Conservation (phyloP, 1,140 invertebrate genomes). For the Calliopsis andreniformis region DNA sequence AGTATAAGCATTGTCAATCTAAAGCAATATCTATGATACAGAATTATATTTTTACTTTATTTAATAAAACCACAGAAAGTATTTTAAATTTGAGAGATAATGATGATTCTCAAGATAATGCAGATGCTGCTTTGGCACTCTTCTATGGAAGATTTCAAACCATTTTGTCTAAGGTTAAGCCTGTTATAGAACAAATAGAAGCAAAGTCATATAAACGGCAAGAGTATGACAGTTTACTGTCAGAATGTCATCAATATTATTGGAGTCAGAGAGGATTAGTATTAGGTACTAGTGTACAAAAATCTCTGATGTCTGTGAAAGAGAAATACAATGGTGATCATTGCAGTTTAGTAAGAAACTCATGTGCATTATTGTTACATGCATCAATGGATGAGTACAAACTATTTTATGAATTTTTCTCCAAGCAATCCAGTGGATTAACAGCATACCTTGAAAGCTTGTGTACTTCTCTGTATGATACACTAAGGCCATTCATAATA, state of each 20-base stretch:
- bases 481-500: conserved; percentile 96
- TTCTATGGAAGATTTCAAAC: conserved; percentile 98
- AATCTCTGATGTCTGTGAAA: conserved; percentile 84
- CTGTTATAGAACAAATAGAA: conserved; percentile 92
- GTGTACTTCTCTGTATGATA: conserved; percentile 96
- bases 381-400: conserved; percentile 96
- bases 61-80: conserved; percentile 91
- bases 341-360: conserved; percentile 92
- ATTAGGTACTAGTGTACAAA: conserved; percentile 88
- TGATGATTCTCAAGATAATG: conserved; percentile 76
- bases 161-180: conserved; percentile 90
- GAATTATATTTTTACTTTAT: conserved; percentile 87
- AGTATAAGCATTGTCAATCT: conserved; percentile 90
- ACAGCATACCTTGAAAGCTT: conserved; percentile 91
- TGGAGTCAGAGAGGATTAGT: conserved; percentile 88
- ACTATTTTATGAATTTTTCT: conserved; percentile 95
- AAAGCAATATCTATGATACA: conserved; percentile 90
- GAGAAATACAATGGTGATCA: conserved; percentile 89
- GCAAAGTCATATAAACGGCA: conserved; percentile 86
- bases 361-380: conserved; percentile 94
- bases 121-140: conserved; percentile 92
- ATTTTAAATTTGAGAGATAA: conserved; percentile 81
- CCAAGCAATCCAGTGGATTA: conserved; percentile 84
- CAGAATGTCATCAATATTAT: conserved; percentile 94
- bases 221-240: conserved; percentile 90